A percentile compares a stretch with the other conserved stretches of the same genome.
Evolutionary conservation across 2,888 invertebrate genomes (phyloP).

Genomic region (Drosophila subsilvestris): DNA sequence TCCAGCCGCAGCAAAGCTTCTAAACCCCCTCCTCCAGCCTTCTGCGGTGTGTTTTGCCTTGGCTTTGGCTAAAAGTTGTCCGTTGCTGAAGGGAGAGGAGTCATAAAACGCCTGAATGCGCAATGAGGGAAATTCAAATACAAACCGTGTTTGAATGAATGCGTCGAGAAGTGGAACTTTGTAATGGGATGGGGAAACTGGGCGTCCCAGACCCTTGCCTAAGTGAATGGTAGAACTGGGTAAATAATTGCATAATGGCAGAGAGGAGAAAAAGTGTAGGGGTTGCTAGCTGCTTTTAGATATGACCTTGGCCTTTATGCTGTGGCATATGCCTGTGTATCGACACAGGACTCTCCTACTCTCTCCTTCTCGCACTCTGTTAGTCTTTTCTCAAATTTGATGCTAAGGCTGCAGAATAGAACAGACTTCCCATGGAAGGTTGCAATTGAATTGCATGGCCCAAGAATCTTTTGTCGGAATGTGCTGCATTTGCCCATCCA

Average conservation of each 20-base stretch:
- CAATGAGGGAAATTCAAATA: slow-evolving; percentile 54
- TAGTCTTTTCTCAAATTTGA: slow-evolving; percentile 29
- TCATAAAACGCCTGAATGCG: slow-evolving; percentile 64
- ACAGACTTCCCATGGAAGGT: neutral
- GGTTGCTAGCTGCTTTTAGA: slow-evolving; percentile 9
- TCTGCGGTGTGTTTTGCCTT: slow-evolving; percentile 14
- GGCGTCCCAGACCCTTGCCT: slow-evolving; percentile 2
- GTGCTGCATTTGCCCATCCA: slow-evolving; percentile 27
- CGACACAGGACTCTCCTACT: neutral
- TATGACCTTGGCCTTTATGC: slow-evolving; percentile 48
- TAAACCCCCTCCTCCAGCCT: neutral
- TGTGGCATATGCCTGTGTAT: slow-evolving; percentile 32
- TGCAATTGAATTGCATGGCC: slow-evolving; percentile 27
- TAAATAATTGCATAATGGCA: slow-evolving; percentile 41
- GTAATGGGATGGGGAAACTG: neutral
- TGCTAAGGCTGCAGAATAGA: slow-evolving; percentile 7
- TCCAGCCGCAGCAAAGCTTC: neutral
- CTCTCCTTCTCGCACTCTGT: neutral
- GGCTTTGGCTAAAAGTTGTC: slow-evolving; percentile 41
- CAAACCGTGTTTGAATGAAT: slow-evolving; percentile 61
- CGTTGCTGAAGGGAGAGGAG: slow-evolving; percentile 34
- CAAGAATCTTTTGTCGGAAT: slow-evolving; percentile 14
- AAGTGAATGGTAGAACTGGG: slow-evolving; percentile 57
- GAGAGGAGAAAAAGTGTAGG: slow-evolving; percentile 10
- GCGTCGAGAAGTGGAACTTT: slow-evolving; percentile 46